These are phyloP conservation scores for Motacilla alba DNA, from an alignment of 2,113 vertebrate species.

Conservation along the genomic window DNA sequence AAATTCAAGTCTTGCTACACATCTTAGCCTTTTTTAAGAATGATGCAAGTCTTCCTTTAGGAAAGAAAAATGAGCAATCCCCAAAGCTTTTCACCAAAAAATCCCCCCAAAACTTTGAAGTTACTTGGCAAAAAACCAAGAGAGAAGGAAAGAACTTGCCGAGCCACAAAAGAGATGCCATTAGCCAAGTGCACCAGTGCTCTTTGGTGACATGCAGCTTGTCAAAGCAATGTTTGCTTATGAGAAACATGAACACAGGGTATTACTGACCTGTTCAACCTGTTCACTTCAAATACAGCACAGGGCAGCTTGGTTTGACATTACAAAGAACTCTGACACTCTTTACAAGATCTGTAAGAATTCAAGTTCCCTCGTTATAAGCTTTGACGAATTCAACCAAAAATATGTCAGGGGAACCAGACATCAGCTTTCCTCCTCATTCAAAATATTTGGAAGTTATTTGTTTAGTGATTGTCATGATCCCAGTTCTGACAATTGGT, in stretches of 20 bases:
- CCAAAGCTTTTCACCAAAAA: neutral
- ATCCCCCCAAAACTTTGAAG: neutral
- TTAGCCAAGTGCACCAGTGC: neutral
- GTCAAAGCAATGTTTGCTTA: neutral
- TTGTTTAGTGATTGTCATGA: neutral
- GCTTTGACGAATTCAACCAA: neutral
- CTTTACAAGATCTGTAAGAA: neutral
- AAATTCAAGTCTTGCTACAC: neutral
- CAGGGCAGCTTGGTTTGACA: neutral
- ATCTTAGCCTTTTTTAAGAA: neutral
- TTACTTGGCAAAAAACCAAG: neutral
- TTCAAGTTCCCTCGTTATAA: neutral
- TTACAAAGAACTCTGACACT: neutral
- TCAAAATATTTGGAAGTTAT: neutral
- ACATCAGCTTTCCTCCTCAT: neutral
- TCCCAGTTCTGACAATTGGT: neutral
- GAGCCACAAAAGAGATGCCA: neutral
- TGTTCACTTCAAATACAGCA: neutral
- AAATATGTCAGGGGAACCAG: neutral
- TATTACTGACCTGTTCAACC: neutral
- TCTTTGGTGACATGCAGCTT: neutral
- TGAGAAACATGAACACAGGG: neutral
- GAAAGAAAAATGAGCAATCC: neutral
- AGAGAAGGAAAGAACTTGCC: neutral
- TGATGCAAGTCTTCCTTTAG: neutral